Conservation (phyloP, 2,797 vertebrate genomes). For the Anas flavirostris region DNA sequence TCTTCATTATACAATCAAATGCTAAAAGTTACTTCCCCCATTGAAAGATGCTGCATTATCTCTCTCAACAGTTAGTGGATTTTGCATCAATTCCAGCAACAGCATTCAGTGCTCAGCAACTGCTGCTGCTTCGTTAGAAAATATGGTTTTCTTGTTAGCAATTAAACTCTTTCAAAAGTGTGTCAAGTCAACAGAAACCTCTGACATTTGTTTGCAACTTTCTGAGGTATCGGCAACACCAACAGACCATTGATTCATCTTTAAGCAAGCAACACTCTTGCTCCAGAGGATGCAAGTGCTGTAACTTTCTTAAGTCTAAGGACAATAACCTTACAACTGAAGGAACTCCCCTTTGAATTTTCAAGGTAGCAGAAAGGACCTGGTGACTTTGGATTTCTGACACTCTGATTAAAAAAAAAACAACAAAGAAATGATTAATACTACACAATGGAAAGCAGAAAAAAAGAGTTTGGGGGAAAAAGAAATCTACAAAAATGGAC, state of each 20-base stretch:
- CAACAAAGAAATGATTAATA: neutral
- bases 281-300: neutral
- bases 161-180: neutral
- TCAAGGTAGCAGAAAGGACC: neutral
- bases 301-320: neutral
- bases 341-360: neutral
- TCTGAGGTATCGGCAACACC: neutral
- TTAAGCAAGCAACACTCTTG: neutral
- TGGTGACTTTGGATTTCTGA: neutral
- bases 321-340: neutral
- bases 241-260: neutral
- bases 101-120: neutral
- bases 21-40: neutral
- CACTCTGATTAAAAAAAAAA: neutral
- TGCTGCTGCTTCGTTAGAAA: neutral
- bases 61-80: neutral
- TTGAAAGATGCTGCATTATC: neutral
- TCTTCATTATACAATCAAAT: conserved; percentile 37
- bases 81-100: neutral
- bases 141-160: neutral
- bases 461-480: neutral
- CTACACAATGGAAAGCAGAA: neutral
- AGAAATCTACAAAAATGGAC: neutral
- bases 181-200: neutral
- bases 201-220: neutral